Percentiles rank a stretch among this genome's conserved stretches.
Evolutionary conservation across 2,797 vertebrate genomes (phyloP).

Genomic region (Centropyge bicolor): DNA sequence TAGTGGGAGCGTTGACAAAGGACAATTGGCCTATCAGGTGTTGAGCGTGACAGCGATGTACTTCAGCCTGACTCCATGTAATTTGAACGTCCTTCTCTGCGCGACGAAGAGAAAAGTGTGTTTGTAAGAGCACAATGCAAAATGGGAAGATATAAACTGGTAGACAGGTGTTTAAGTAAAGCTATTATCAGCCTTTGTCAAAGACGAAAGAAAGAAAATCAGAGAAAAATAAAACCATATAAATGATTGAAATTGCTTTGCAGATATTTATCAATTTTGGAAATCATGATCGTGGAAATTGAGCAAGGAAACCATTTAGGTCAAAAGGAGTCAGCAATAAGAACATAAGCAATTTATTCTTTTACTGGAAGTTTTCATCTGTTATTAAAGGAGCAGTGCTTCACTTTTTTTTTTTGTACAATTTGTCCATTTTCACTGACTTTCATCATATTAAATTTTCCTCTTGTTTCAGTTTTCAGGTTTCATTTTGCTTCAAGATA

Average conservation of each 20-base stretch:
- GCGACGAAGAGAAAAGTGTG: conserved; percentile 1
- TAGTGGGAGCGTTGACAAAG: conserved; percentile 32
- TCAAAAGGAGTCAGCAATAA: background rate
- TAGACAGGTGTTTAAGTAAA: background rate
- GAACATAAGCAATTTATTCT: background rate
- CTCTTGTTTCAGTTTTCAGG: too few species aligned
- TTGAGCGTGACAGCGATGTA: conserved; percentile 36
- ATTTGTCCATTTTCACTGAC: background rate
- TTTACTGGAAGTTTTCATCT: background rate
- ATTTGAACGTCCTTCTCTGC: conserved; percentile 22
- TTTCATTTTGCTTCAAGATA: background rate
- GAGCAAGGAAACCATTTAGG: background rate
- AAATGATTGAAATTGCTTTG: background rate
- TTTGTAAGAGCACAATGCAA: conserved; percentile 2
- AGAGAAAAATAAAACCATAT: background rate
- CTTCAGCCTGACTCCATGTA: conserved; percentile 26
- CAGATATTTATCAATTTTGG: background rate
- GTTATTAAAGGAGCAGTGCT: background rate
- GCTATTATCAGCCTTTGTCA: background rate
- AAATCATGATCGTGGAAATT: background rate
- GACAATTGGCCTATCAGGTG: conserved; percentile 52
- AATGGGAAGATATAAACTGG: background rate
- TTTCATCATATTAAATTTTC: background rate
- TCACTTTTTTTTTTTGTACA: background rate
- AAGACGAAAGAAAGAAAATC: background rate